Base-by-base conservation (phyloP, 2,113 vertebrate species). In the Tangachromis dhanisi region DNA sequence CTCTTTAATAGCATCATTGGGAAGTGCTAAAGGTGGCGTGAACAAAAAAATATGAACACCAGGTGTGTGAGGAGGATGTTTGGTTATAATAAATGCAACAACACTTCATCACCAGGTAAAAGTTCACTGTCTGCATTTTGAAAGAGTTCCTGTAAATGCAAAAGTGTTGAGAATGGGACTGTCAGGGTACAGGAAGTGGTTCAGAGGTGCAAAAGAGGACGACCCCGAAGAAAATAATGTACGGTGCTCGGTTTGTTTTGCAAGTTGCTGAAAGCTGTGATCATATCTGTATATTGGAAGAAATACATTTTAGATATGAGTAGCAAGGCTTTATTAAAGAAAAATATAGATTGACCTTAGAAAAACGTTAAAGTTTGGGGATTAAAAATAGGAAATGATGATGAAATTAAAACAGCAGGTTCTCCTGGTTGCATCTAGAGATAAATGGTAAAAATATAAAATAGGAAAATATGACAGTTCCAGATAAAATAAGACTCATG, bases 1-100 rank as follows among this genome's bases (percentile, higher is more conserved):
- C 45, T 7, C 40, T 45, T 17, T 45, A 17, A 45, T 0, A 73
- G 9, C 21, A 45, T 26, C 38, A 42, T 26, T 2, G 40, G 68
- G 13, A 26, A 1, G 21, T 4, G 5, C 21, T 17, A 10, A 26
- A 73, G 13, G 38, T 45, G 8, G 11, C 2, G 4, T 9, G n/a
- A 71, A 42, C 35, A 4, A 45, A 42, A 0, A 13, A 26, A 26
- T 10, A 73, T 26, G 38, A 73, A 1, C 14, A 8, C 21, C 5
- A 45, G 38, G 38, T 4, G 35, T 45, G 66, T 42, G n/a, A 45
- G 13, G 13, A 45, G 38, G 38, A 7, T 0, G 13, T 10, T 16
- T 71, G 38, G n/a, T 26, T 73, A 26, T 40, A 73, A 26, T 14
- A 45, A 71, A 24, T 2, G 38, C 2, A 68, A 9, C 11, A 40